These are phyloP conservation scores for Orchesellides sinensis DNA, from an alignment of 2,888 invertebrate genomes.

Conservation along the genomic window DNA sequence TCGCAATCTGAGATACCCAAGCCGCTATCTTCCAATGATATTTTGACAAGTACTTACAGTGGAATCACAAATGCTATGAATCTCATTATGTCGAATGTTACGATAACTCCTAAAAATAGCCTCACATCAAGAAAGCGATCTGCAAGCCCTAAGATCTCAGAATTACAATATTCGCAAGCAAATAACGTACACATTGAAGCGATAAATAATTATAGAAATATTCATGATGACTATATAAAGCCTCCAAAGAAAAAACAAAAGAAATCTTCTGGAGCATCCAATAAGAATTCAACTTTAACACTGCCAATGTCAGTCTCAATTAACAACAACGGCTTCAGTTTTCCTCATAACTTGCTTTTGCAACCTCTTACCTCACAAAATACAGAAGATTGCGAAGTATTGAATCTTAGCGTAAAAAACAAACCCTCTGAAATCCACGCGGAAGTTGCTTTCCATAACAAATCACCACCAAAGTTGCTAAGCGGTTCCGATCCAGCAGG, in stretches of 20 bases:
- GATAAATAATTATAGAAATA: neutral
- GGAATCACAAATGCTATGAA: constrained; percentile 35
- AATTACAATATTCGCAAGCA: constrained; percentile 1
- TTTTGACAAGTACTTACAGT: neutral
- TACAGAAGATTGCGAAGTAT: constrained; percentile 42
- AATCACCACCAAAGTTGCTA: constrained; percentile 19
- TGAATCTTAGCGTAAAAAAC: constrained; percentile 56
- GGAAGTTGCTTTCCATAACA: neutral
- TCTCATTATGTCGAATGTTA: constrained; percentile 51
- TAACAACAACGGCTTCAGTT: neutral
- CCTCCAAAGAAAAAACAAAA: constrained; percentile 38
- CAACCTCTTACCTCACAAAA: constrained; percentile 5
- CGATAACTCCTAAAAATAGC: constrained; percentile 27
- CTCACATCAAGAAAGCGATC: constrained; percentile 33
- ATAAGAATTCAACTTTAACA: too few species aligned
- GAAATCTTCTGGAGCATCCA: neutral
- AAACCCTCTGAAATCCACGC: too few species aligned
- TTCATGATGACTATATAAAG: neutral
- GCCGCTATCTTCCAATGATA: too few species aligned
- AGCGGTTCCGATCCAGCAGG: constrained; percentile 12
- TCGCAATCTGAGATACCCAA: neutral
- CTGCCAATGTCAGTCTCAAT: too few species aligned
- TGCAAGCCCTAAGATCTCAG: constrained; percentile 4
- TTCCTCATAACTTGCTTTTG: neutral
- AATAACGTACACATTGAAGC: neutral